Percentiles rank a stretch among this genome's conserved stretches.
These are phyloP conservation scores for Nematolebias whitei DNA, from an alignment of 2,113 vertebrate genomes.

Conservation along the genomic window DNA sequence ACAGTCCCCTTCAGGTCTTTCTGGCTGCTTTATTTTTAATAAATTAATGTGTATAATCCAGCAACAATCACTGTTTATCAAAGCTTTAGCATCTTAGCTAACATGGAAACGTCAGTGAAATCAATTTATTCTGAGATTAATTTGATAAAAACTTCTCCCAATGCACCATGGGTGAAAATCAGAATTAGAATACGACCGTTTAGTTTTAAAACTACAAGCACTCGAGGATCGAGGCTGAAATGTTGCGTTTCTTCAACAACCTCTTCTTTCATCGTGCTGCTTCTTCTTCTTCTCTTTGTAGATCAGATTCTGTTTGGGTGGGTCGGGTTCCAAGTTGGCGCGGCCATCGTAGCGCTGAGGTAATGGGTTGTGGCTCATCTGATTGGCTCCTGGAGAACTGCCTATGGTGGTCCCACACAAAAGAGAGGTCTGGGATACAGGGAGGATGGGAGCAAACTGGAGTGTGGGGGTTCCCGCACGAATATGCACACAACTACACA, in stretches of 20 bases:
- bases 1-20: too few species aligned
- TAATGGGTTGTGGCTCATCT: slow-evolving; percentile 52
- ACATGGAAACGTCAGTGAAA: too few species aligned
- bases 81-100: too few species aligned
- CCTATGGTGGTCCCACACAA: slow-evolving; percentile 82
- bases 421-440: slow-evolving; percentile 58
- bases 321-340: slow-evolving; percentile 52
- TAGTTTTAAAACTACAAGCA: neutral
- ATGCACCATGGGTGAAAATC: neutral
- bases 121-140: too few species aligned
- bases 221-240: neutral
- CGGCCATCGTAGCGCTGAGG: slow-evolving; percentile 79
- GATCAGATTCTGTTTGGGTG: slow-evolving; percentile 29
- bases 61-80: too few species aligned
- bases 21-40: too few species aligned
- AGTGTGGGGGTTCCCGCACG: slow-evolving; percentile 69
- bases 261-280: neutral
- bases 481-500: slow-evolving; percentile 30
- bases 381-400: slow-evolving; percentile 84
- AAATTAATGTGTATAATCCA: too few species aligned
- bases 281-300: slow-evolving; percentile 7
- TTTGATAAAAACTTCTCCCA: neutral
- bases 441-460: slow-evolving; percentile 72
- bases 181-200: neutral
- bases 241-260: neutral